Conservation (phyloP, 2,113 vertebrate genomes). For the Neodon shergylaensis region DNA sequence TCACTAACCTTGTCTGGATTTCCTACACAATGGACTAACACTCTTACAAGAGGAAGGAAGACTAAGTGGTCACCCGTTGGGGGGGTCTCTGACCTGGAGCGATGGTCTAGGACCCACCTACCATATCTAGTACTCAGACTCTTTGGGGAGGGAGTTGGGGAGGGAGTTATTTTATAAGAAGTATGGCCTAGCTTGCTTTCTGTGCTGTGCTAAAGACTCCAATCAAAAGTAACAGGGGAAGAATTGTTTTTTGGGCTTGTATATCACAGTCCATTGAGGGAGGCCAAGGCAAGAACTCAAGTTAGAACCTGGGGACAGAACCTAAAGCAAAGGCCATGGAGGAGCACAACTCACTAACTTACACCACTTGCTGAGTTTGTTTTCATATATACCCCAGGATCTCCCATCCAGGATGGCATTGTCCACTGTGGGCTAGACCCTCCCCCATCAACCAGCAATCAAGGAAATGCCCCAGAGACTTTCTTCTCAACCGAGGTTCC, state of each 20-base stretch:
- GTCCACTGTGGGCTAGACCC: neutral
- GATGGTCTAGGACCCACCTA: neutral
- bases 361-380: neutral
- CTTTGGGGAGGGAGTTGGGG: neutral
- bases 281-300: neutral
- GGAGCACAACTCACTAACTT: neutral
- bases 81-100: neutral
- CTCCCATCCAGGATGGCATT: neutral
- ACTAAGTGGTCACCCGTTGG: fast-evolving
- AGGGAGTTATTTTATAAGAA: neutral
- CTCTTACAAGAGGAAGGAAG: neutral
- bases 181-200: neutral
- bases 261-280: neutral
- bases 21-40: neutral
- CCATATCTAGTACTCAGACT: neutral
- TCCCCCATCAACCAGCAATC: neutral
- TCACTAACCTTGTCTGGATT: neutral
- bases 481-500: neutral
- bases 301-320: neutral
- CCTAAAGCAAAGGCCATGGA: neutral
- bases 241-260: neutral
- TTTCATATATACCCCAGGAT: neutral
- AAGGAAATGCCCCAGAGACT: neutral
- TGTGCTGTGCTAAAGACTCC: neutral
- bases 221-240: neutral